phyloP scores from a whole-genome alignment of 2,888 invertebrate genomes.

The Fragum fragum region DNA sequence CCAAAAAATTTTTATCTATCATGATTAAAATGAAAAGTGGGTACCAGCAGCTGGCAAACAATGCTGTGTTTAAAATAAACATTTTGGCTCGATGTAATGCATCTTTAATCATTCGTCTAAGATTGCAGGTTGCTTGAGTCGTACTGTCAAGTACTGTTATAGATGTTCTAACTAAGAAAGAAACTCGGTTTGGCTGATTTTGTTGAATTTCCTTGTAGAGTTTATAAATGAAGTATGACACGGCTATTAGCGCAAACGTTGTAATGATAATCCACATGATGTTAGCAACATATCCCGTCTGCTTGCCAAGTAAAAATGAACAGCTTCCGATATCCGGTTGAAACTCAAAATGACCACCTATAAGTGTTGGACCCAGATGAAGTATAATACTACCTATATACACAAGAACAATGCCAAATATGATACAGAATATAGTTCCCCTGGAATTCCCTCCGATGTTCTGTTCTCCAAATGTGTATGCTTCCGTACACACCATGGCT shows the following conservation, averaged over 20 bases:
- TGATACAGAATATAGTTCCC: constrained; percentile 85
- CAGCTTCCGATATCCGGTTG: constrained; percentile 86
- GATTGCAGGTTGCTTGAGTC: constrained; percentile 72
- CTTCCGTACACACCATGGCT: constrained; percentile 87
- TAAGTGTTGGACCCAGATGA: constrained; percentile 86
- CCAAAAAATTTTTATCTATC: constrained; percentile 83
- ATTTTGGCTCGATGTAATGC: constrained; percentile 84
- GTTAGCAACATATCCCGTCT: constrained; percentile 86
- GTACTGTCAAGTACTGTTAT: constrained; percentile 80
- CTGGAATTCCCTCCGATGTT: constrained; percentile 82
- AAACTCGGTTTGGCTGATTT: constrained; percentile 83
- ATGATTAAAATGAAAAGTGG: constrained; percentile 85
- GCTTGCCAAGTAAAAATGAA: constrained; percentile 84
- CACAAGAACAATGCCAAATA: constrained; percentile 86
- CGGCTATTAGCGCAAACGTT: constrained; percentile 83
- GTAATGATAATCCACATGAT: constrained; percentile 86
- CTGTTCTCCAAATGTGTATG: constrained; percentile 85
- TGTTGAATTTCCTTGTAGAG: constrained; percentile 85
- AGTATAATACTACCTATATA: constrained; percentile 86
- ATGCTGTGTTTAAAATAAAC: constrained; percentile 82
- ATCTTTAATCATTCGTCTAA: constrained; percentile 80
- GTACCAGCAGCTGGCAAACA: constrained; percentile 86
- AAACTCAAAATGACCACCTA: constrained; percentile 86
- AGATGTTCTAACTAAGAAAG: constrained; percentile 84
- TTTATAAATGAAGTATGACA: constrained; percentile 84